These are phyloP conservation scores for Acronicta alni DNA, from an alignment of 2,888 invertebrate species.

Conservation along the genomic window DNA sequence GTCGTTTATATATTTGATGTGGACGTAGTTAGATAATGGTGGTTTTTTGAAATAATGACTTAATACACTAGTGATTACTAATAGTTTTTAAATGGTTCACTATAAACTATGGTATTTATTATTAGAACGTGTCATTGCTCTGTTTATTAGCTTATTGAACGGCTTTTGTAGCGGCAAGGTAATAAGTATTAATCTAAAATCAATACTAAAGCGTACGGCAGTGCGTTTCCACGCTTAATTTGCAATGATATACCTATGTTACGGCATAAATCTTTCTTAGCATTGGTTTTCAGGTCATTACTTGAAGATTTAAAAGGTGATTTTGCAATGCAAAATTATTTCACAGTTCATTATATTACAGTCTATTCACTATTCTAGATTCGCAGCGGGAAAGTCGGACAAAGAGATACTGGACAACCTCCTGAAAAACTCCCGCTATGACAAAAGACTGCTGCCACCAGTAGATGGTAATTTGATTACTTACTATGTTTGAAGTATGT, in stretches of 20 bases:
- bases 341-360: conserved; percentile 34
- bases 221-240: conserved; percentile 68
- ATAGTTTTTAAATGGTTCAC: conserved; percentile 13
- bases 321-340: conserved; percentile 42
- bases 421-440: conserved; percentile 95
- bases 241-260: conserved; percentile 66
- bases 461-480: conserved; percentile 92
- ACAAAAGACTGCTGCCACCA: conserved; percentile 97
- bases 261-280: conserved; percentile 61
- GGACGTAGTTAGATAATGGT: conserved; percentile 19
- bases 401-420: conserved; percentile 97
- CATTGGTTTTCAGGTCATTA: conserved; percentile 50
- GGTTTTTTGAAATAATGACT: conserved; percentile 18
- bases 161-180: conserved; percentile 64
- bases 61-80: conserved; percentile 8
- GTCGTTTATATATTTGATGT: conserved; percentile 14
- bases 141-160: conserved; percentile 58
- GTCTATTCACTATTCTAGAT: conserved; percentile 87
- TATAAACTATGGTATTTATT: conserved; percentile 26
- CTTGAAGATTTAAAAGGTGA: conserved; percentile 41
- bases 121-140: conserved; percentile 49
- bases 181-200: conserved; percentile 77
- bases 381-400: conserved; percentile 97
- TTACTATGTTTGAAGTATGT: conserved; percentile 3
- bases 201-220: conserved; percentile 66